Evolutionary conservation across 2,888 invertebrate species (phyloP).

Genomic region (Caenorhabditis sp.): DNA sequence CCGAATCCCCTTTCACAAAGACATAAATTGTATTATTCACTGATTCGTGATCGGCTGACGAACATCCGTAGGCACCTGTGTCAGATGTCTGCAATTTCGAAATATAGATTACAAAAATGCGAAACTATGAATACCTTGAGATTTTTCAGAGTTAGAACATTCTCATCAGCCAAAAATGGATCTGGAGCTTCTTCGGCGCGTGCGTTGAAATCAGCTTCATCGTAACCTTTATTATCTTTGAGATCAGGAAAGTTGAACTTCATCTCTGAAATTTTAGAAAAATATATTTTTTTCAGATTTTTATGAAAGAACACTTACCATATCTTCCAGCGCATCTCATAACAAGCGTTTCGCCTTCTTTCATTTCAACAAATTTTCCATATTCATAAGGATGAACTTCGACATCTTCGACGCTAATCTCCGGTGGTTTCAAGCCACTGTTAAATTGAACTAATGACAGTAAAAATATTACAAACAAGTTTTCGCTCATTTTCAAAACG

Average conservation of each 20-base stretch:
- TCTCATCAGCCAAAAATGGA: constrained; percentile 8
- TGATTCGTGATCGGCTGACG: constrained; percentile 20
- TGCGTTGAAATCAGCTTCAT: constrained; percentile 5
- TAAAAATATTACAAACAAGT: not conserved
- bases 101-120: not conserved
- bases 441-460: not conserved
- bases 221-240: constrained; percentile 14
- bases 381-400: constrained; percentile 24
- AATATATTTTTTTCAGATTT: not conserved
- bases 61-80: constrained; percentile 43
- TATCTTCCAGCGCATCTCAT: constrained; percentile 28
- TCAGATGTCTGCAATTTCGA: constrained; percentile 16
- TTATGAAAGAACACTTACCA: constrained; percentile 13
- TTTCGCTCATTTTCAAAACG: constrained; percentile 1
- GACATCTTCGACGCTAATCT: constrained; percentile 9
- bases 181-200: constrained; percentile 10
- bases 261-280: constrained; percentile 14
- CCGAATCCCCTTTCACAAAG: constrained; percentile 26
- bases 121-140: constrained; percentile 6
- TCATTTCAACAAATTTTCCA: constrained; percentile 35
- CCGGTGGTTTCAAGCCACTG: constrained; percentile 4
- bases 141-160: constrained; percentile 17
- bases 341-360: constrained; percentile 17
- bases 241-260: constrained; percentile 15
- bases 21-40: constrained; percentile 36